These are phyloP conservation scores for Vulpes vulpes DNA, from an alignment of 2,113 vertebrate genomes.

Conservation along the genomic window DNA sequence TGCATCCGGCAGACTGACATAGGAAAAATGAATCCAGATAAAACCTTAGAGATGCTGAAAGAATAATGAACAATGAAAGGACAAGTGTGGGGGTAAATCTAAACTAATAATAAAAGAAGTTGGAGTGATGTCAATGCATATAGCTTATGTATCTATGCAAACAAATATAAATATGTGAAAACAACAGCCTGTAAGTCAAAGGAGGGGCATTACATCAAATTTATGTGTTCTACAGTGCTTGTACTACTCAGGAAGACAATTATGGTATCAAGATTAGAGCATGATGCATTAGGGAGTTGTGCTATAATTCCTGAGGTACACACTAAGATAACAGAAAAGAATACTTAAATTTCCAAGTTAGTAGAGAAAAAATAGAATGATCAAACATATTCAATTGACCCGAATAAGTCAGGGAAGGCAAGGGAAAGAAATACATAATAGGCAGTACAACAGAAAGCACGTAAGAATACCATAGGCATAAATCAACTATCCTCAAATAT, in stretches of 20 bases:
- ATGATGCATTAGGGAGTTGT: background rate
- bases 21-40: constrained; percentile 42
- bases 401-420: constrained; percentile 11
- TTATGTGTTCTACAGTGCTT: background rate
- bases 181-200: constrained; percentile 7
- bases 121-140: background rate
- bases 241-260: constrained; percentile 40
- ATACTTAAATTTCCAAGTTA: constrained; percentile 28
- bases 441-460: constrained; percentile 6
- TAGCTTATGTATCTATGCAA: background rate
- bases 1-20: background rate
- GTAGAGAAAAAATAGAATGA: constrained; percentile 33
- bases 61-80: constrained; percentile 42
- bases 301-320: constrained; percentile 44
- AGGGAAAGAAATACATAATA: constrained; percentile 39
- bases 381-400: background rate
- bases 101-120: constrained; percentile 55
- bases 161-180: constrained; percentile 44
- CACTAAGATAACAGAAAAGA: background rate
- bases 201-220: constrained; percentile 17
- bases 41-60: constrained; percentile 48
- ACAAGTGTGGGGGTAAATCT: constrained; percentile 1
- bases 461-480: background rate
- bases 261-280: constrained; percentile 16
- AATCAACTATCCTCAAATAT: constrained; percentile 28